Base-by-base conservation (phyloP, 2,797 vertebrate species). In the Crypturellus tataupa region DNA sequence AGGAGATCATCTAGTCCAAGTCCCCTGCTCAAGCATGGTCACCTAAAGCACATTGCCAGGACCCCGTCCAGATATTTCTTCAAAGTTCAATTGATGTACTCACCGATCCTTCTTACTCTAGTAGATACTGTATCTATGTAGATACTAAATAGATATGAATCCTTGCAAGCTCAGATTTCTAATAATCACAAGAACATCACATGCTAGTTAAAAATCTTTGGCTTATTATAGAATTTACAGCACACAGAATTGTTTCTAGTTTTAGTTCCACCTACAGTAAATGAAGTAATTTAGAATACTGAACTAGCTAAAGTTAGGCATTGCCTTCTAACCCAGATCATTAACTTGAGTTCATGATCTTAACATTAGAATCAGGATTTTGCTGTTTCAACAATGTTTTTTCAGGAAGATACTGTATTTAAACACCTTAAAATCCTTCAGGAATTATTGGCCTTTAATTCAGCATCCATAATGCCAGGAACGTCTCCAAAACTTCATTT, bases 261-360 rank as follows among this genome's bases (percentile, higher is more conserved):
- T 96, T 91, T 95, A 89, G 83, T 80, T 92, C 75, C 93, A 93
- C 86, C 94, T 90, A 89, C 80, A 71, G 83, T 81, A 95, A 95
- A 93, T 73, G 35, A 94, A 94, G 76, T 60, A 86, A 71, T 95
- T 95, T 77, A 62, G 86, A 80, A 85, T 87, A 77, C 37, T 56
- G 21, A 91, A 85, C 31, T 94, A 81, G 88, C 19, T 85, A 20
- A 90, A 88, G 47, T 63, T 53, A 63, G 90, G 86, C 2, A 23
- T 80, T 93, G 18, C 40, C 81, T 77, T 90, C 39, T 89, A 70
- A 68, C 56, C 33, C 68, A 92, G 82, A 73, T 70, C 67, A n/a
- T 88, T 95, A 89, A 68, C 53, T 53, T 80, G 64, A 53, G 33
- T 80, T 85, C 33, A 46, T 47, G 16, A 56, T 20, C 5, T 0